These are phyloP conservation scores for Meloe dianella DNA, from an alignment of 2,888 invertebrate species.

Conservation along the genomic window DNA sequence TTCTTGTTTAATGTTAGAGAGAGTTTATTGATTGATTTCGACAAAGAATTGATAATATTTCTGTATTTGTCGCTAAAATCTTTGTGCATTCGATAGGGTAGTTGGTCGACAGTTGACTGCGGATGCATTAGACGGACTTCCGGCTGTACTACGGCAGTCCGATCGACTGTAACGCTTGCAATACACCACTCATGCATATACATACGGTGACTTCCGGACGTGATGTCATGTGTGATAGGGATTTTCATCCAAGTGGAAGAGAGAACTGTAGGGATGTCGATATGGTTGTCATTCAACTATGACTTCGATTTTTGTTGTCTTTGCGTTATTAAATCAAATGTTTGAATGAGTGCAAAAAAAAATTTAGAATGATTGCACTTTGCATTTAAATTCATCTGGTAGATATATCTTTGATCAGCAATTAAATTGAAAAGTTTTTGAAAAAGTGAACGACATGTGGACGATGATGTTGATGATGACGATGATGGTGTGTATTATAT, in stretches of 20 bases:
- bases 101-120: conserved; percentile 50
- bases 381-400: background rate
- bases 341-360: too few species aligned
- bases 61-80: conserved; percentile 16
- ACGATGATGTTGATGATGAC: conserved; percentile 41
- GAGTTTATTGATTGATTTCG: background rate
- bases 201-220: conserved; percentile 53
- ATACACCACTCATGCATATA: conserved; percentile 59
- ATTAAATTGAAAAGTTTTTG: conserved; percentile 28
- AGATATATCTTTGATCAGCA: conserved; percentile 21
- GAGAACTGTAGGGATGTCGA: conserved; percentile 38
- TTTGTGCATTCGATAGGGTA: conserved; percentile 20
- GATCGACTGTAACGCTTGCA: conserved; percentile 59
- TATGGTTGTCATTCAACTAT: conserved; percentile 23
- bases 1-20: background rate
- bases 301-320: background rate
- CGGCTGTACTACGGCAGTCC: conserved; percentile 58
- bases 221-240: conserved; percentile 57
- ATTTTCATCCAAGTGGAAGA: conserved; percentile 55
- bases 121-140: conserved; percentile 70
- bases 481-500: conserved; percentile 24
- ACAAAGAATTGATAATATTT: background rate
- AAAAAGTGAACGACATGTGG: conserved; percentile 48
- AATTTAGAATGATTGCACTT: too few species aligned
- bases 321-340: background rate